These are phyloP conservation scores for Tenthredo distinguenda DNA, from an alignment of 2,888 invertebrate genomes.

Conservation along the genomic window DNA sequence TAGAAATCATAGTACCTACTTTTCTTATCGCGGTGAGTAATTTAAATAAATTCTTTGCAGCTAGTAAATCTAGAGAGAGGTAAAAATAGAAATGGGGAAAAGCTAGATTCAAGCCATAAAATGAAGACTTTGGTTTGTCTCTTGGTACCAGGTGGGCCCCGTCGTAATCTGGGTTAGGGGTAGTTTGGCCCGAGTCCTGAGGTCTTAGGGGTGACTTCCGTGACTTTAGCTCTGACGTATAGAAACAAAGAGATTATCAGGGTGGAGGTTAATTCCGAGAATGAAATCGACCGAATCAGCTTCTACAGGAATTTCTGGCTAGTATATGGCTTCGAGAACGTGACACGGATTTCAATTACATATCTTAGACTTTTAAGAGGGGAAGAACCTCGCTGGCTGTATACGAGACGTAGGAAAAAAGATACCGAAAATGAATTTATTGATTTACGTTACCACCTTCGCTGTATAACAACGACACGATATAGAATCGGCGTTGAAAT, in stretches of 20 bases:
- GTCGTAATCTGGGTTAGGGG: slow-evolving; percentile 41
- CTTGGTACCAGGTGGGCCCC: slow-evolving; percentile 33
- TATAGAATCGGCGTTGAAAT: not conserved
- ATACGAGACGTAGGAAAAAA: not conserved
- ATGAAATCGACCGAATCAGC: slow-evolving; percentile 38
- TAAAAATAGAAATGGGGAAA: not conserved
- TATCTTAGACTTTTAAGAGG: not conserved
- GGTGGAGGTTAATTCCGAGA: slow-evolving; percentile 22
- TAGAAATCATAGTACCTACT: not conserved
- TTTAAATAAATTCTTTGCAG: not conserved
- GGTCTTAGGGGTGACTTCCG: slow-evolving; percentile 19
- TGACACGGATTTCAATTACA: slow-evolving; percentile 10
- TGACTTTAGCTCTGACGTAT: slow-evolving; percentile 19
- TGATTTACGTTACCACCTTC: not conserved
- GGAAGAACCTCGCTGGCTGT: not conserved
- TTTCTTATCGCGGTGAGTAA: not conserved
- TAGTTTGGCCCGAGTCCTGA: not conserved
- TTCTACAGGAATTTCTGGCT: slow-evolving; percentile 14
- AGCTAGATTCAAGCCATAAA: slow-evolving; percentile 33
- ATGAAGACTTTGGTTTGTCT: slow-evolving; percentile 36
- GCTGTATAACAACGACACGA: not conserved
- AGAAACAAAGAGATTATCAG: not conserved
- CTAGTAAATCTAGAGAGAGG: not conserved
- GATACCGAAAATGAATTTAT: not conserved
- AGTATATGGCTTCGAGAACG: slow-evolving; percentile 10